Evolutionary conservation across 1,140 invertebrate species (phyloP), one percentile per base, ranked within the genome.

Genomic region (Formica selysi): DNA sequence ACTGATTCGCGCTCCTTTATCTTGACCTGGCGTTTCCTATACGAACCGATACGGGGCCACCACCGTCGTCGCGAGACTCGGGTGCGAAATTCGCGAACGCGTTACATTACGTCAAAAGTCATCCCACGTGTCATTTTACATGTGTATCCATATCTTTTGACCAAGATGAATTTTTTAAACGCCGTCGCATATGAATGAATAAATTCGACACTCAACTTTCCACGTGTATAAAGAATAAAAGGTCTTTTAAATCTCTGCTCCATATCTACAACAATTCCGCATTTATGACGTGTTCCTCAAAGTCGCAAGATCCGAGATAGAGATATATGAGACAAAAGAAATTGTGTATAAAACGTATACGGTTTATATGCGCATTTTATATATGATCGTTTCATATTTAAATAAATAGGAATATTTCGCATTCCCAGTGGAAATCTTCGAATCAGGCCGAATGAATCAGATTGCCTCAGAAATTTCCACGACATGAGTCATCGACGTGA

Each of bases 1-100:
- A 90, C 73, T 86, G 79, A 91, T 88, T 88, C 79, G 74, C 87
- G 57, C 79, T 83, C 68, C 89, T 90, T 89, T 90, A 91, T 91
- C 89, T 91, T 89, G 76, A 54, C 26, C 85, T 81, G 88, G 84
- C 84, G 73, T 91, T 91, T 91, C 88, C 86, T 87, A 78, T 57
- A 86, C 19, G 61, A 86, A 84, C 90, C 87, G 87, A 91, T 91
- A 87, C 76, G 79, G 81, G 54, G 26, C 26, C 26, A 29, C 26
- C 26, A 29, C 85, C 68, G 87, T 65, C 86, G 78, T 68, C 76
- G 88, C 74, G 85, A 87, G 80, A 61, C n/a, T 38, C 44, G 32
- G 32, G 44, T 48, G 26, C 70, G 79, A 83, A 83, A 83, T 73
- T 57, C 68, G 54, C 65, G 78, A 70, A n/a, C 8, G 38, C 62